Conservation (phyloP, 2,113 vertebrate species). For the Plecturocebus donacophilus region DNA sequence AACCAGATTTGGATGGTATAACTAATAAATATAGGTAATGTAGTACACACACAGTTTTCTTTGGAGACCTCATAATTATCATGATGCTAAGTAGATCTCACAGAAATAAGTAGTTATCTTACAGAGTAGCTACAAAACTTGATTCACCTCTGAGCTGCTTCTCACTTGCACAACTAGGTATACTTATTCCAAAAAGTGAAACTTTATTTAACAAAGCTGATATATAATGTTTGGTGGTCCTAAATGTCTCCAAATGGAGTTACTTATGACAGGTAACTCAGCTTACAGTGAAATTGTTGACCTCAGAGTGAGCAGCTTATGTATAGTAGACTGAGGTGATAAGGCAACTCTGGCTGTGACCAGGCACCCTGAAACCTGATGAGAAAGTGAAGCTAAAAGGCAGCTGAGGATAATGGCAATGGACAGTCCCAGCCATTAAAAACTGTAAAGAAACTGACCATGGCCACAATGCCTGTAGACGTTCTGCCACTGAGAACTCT, state of each 20-base stretch:
- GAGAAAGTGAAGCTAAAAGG: background rate
- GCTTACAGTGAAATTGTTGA: background rate
- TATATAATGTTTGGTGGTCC: background rate
- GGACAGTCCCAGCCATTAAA: background rate
- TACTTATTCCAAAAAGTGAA: background rate
- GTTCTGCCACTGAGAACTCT: background rate
- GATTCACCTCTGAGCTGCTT: background rate
- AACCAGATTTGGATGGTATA: background rate
- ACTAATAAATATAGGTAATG: background rate
- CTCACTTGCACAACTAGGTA: background rate
- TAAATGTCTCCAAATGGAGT: background rate
- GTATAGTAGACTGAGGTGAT: background rate
- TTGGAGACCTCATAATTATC: background rate
- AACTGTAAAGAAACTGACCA: background rate
- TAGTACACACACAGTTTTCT: background rate
- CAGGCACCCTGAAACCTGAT: background rate
- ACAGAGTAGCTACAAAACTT: background rate
- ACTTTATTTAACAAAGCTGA: background rate
- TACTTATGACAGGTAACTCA: background rate
- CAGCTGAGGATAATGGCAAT: background rate
- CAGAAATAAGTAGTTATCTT: background rate
- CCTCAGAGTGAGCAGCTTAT: background rate
- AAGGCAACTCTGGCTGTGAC: background rate
- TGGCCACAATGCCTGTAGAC: background rate
- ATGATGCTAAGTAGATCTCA: background rate